These are phyloP conservation scores for Drosophila formosana DNA, from an alignment of 2,888 invertebrate genomes.

Conservation along the genomic window DNA sequence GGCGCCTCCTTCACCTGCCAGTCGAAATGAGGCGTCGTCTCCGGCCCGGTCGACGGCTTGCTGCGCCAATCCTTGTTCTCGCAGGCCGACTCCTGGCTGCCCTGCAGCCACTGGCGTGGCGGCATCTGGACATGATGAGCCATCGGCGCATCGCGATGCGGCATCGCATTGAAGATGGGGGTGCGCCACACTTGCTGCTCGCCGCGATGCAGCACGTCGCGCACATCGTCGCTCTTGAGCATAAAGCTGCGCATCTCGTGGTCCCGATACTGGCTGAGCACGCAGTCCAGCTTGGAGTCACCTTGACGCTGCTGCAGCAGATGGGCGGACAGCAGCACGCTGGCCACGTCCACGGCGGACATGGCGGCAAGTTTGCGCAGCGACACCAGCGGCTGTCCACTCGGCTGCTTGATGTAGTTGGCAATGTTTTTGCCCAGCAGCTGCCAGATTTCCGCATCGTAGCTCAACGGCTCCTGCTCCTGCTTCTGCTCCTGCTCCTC, in stretches of 20 bases:
- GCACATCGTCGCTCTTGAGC: slow-evolving; percentile 2
- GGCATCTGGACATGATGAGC: slow-evolving; percentile 12
- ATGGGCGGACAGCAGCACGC: slow-evolving; percentile 19
- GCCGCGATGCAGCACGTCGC: not conserved
- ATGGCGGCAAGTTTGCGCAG: not conserved
- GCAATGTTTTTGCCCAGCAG: slow-evolving; percentile 10
- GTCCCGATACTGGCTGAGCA: slow-evolving; percentile 9
- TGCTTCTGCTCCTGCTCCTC: not conserved
- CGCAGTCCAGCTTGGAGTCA: not conserved
- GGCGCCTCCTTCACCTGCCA: no score
- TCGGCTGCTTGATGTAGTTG: not conserved
- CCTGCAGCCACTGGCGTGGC: slow-evolving; percentile 7
- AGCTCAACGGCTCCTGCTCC: not conserved
- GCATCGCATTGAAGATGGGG: not conserved
- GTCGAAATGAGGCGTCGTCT: no score
- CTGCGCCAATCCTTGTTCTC: no score
- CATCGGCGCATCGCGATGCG: not conserved
- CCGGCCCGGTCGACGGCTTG: no score
- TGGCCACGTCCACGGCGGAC: slow-evolving; percentile 9
- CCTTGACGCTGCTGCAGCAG: not conserved
- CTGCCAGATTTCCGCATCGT: not conserved
- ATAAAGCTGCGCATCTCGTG: slow-evolving; percentile 6
- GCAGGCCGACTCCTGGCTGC: no score
- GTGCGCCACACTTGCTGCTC: not conserved
- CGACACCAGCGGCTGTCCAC: not conserved